These are phyloP conservation scores for Brachylomia viminalis DNA, from an alignment of 2,888 invertebrate genomes.

Conservation along the genomic window DNA sequence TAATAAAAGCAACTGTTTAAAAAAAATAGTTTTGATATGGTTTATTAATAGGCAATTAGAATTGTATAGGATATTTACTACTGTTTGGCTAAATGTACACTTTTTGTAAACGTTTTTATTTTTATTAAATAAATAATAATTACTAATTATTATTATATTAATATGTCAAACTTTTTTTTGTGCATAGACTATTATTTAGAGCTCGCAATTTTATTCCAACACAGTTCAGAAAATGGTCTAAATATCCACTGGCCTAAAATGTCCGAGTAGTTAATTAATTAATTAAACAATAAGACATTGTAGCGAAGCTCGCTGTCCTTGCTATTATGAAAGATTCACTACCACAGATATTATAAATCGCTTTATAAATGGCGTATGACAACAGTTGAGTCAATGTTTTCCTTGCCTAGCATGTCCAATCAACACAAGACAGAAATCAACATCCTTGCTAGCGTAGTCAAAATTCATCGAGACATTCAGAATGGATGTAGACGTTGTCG, in stretches of 20 bases:
- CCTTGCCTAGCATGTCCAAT: neutral
- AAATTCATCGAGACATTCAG: too few species aligned
- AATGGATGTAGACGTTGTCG: too few species aligned
- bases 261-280: neutral
- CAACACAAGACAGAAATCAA: neutral
- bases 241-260: neutral
- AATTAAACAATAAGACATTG: slow-evolving; percentile 23
- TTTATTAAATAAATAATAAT: too few species aligned
- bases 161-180: neutral
- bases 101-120: too few species aligned
- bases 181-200: neutral
- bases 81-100: too few species aligned
- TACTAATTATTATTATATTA: too few species aligned
- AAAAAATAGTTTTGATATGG: too few species aligned
- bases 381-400: slow-evolving; percentile 13
- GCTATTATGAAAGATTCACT: slow-evolving; percentile 13
- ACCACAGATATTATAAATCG: slow-evolving; percentile 21
- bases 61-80: too few species aligned
- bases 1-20: too few species aligned
- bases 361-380: slow-evolving; percentile 6
- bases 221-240: neutral
- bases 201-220: neutral
- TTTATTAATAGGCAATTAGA: too few species aligned
- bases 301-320: slow-evolving; percentile 17
- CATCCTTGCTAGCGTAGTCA: too few species aligned